phyloP scores from a whole-genome alignment of 2,888 invertebrate genomes.

The Mystacides longicornis region DNA sequence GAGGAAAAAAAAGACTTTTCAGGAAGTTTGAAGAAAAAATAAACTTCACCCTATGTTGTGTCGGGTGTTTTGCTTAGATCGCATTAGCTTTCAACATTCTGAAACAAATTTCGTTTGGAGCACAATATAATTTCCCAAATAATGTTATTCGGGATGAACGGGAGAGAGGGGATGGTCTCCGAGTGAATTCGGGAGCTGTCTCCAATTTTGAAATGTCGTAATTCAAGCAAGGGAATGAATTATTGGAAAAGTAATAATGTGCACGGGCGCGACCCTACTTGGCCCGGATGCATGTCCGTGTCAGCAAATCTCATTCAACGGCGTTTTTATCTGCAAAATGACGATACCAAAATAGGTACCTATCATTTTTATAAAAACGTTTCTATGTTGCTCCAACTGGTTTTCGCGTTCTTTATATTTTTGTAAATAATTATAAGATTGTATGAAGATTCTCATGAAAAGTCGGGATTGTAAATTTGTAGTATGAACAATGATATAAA shows the following conservation, averaged over 20 bases:
- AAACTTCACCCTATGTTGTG: slow-evolving; percentile 4
- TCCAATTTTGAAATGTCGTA: slow-evolving; percentile 23
- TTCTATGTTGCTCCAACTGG: too few species aligned
- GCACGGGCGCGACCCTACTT: slow-evolving; percentile 9
- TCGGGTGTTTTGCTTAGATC: slow-evolving; percentile 8
- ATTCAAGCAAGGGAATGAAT: slow-evolving; percentile 25
- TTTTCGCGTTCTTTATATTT: too few species aligned
- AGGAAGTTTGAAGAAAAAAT: slow-evolving; percentile 7
- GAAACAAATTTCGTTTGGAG: slow-evolving; percentile 12
- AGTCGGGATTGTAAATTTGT: too few species aligned
- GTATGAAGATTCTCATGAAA: too few species aligned
- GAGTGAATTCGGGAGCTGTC: neutral
- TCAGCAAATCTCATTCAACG: slow-evolving; percentile 15
- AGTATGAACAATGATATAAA: too few species aligned
- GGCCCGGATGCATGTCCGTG: slow-evolving; percentile 7
- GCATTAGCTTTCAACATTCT: slow-evolving; percentile 13
- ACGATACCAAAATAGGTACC: too few species aligned
- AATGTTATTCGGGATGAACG: slow-evolving; percentile 10
- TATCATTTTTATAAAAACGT: too few species aligned
- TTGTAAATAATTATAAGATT: too few species aligned
- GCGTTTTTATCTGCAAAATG: neutral
- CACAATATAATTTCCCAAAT: slow-evolving; percentile 15
- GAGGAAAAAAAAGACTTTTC: slow-evolving; percentile 4
- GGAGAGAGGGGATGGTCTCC: neutral
- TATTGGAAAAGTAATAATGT: slow-evolving; percentile 24